Percentiles rank a stretch among this genome's conserved stretches.
These are phyloP conservation scores for Liasis olivaceus DNA, from an alignment of 2,797 vertebrate genomes.

Conservation along the genomic window DNA sequence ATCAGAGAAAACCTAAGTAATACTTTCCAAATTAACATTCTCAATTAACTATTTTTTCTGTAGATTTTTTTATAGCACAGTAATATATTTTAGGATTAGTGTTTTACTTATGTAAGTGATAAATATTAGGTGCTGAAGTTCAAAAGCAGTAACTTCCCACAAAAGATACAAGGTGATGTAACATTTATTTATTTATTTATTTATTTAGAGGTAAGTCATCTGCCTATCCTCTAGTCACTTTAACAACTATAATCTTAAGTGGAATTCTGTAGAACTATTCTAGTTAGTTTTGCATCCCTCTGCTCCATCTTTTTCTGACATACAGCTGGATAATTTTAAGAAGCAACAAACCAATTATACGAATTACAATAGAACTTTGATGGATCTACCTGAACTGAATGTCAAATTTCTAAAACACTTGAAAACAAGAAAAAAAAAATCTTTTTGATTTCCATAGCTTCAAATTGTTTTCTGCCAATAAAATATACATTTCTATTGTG, in stretches of 20 bases:
- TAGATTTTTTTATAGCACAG: background rate
- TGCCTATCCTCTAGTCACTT: background rate
- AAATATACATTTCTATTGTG: slow-evolving; percentile 31
- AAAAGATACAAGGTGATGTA: background rate
- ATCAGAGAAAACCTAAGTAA: background rate
- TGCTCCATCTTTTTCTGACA: slow-evolving; percentile 14
- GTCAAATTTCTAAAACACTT: slow-evolving; percentile 22
- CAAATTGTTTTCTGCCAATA: slow-evolving; percentile 7
- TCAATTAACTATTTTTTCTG: background rate
- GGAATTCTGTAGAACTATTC: rapidly evolving
- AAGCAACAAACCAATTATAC: slow-evolving; percentile 7
- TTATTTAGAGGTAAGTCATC: background rate
- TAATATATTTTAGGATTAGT: rapidly evolving
- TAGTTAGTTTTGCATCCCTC: background rate
- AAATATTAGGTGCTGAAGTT: slow-evolving; percentile 12
- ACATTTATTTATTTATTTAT: background rate
- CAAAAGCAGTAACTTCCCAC: background rate
- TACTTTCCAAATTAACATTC: background rate
- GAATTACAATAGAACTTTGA: slow-evolving; percentile 21
- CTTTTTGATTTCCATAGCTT: slow-evolving; percentile 17
- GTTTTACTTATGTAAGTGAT: background rate
- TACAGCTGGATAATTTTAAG: background rate
- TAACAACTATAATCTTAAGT: background rate
- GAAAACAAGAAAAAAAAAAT: slow-evolving; percentile 32
- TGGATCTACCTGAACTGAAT: slow-evolving; percentile 32